Percentiles rank a stretch among this genome's conserved stretches.
Conservation (phyloP, 2,888 invertebrate species). For the Clunio marinus region DNA sequence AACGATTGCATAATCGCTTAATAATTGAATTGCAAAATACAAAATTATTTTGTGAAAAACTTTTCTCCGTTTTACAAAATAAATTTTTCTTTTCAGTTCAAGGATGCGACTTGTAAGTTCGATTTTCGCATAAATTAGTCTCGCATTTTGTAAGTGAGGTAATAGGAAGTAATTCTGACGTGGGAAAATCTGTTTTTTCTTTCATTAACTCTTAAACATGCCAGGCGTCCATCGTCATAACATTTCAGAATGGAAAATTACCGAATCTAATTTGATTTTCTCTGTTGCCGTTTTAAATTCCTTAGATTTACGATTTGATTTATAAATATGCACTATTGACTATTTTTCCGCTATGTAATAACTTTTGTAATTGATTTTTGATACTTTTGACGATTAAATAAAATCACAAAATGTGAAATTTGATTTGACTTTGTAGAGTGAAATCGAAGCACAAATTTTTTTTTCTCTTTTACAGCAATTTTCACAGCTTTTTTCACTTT, state of each 20-base stretch:
- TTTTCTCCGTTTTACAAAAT: background rate
- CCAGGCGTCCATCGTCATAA: too few relatives aligned
- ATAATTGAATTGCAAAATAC: background rate
- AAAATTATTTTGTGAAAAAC: background rate
- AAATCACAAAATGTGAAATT: background rate
- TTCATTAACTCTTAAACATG: background rate
- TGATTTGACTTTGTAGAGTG: background rate
- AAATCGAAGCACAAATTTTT: conserved; percentile 4
- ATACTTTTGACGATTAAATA: conserved; percentile 13
- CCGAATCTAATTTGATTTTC: conserved; percentile 26
- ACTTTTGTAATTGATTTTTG: conserved; percentile 31
- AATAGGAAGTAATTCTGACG: background rate
- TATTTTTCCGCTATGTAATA: conserved; percentile 4
- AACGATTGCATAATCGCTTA: background rate
- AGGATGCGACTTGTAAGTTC: background rate
- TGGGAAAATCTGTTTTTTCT: background rate
- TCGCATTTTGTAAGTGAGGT: too few relatives aligned
- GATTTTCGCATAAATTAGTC: too few relatives aligned
- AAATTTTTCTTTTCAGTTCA: background rate
- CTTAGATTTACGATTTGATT: conserved; percentile 8
- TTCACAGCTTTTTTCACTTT: conserved; percentile 12
- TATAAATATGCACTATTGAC: conserved; percentile 23
- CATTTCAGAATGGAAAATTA: conserved; percentile 22
- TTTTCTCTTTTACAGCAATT: background rate
- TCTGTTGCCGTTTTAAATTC: conserved; percentile 18